Conservation (phyloP, 2,113 vertebrate species). For the Uria lomvia region DNA sequence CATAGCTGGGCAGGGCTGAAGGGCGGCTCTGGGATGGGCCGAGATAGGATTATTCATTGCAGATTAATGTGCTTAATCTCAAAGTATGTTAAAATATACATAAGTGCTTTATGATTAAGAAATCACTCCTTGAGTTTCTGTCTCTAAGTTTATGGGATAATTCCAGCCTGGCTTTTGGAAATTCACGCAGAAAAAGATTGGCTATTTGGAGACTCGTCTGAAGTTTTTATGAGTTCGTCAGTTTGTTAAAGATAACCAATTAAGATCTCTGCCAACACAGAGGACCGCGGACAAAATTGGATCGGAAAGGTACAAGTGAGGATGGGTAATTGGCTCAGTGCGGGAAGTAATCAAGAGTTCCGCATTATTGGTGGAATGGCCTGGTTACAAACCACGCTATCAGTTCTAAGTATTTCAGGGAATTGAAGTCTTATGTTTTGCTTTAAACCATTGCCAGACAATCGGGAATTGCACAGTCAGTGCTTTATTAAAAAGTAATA, state of each 20-base stretch:
- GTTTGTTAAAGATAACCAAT: neutral
- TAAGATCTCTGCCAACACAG: neutral
- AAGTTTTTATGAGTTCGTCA: neutral
- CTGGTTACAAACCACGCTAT: neutral
- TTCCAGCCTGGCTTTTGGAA: neutral
- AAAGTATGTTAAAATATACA: neutral
- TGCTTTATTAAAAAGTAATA: neutral
- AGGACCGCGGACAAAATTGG: neutral
- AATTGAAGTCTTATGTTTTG: neutral
- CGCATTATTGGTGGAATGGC: neutral
- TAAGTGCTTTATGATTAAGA: neutral
- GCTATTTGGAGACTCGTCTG: neutral
- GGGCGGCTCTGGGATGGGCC: neutral
- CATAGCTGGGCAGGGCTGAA: neutral
- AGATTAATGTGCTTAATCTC: constrained; percentile 31
- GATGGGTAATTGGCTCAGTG: neutral
- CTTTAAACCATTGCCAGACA: neutral
- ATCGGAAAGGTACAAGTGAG: neutral
- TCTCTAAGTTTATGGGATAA: neutral
- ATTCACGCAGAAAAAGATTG: neutral
- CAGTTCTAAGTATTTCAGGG: neutral
- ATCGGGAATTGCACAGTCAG: neutral
- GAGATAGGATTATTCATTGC: neutral
- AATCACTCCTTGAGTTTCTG: neutral
- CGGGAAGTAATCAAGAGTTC: neutral